A percentile compares a stretch with the other conserved stretches of the same genome.
Conservation (phyloP, 1,140 invertebrate species). For the Bombus superbus region DNA sequence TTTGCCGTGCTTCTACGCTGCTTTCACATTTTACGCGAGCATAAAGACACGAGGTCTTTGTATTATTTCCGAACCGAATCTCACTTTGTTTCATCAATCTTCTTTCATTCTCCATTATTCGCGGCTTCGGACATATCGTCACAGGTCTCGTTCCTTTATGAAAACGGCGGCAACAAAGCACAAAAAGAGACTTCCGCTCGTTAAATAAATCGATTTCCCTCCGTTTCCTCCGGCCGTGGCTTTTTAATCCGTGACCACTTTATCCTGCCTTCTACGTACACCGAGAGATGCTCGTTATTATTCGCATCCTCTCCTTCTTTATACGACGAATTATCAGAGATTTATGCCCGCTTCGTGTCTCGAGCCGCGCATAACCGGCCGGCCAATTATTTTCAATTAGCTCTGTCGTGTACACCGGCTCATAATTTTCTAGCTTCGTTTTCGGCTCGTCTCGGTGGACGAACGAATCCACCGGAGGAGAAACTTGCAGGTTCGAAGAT, state of each 20-base stretch:
- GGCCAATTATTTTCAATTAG: conserved; percentile 71
- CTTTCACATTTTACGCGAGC: neutral
- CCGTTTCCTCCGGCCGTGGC: neutral
- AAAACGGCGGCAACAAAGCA: neutral
- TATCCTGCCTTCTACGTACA: conserved; percentile 18
- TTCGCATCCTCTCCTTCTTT: conserved; percentile 54
- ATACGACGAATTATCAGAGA: conserved; percentile 64
- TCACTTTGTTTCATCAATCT: conserved; percentile 18
- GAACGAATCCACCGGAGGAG: no score
- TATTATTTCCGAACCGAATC: neutral
- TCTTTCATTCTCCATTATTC: conserved; percentile 1
- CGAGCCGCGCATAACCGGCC: conserved; percentile 54
- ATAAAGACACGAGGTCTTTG: neutral
- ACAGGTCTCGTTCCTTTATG: neutral
- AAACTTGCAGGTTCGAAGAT: neutral
- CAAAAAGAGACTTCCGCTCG: neutral
- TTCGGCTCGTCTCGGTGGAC: conserved; percentile 44
- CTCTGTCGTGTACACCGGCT: conserved; percentile 45
- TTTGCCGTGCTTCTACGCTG: neutral
- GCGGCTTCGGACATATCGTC: neutral
- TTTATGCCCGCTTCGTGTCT: conserved; percentile 66
- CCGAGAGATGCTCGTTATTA: conserved; percentile 52
- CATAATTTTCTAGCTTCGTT: conserved; percentile 64
- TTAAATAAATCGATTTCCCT: conserved; percentile 55
- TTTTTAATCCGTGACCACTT: conserved; percentile 44